Conservation (phyloP, 2,888 invertebrate species). For the Taenaris catops region DNA sequence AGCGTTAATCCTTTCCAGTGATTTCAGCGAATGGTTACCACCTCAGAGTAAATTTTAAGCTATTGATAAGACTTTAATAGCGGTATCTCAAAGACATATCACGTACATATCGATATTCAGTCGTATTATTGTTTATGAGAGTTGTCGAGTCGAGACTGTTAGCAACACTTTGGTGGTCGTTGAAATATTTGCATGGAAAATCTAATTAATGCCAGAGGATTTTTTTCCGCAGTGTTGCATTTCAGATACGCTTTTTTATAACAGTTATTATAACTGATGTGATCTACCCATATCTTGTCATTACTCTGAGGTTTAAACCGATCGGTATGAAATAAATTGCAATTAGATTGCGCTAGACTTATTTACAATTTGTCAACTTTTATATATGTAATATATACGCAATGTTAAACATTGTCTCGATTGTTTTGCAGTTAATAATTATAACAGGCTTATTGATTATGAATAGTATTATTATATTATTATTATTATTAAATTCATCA, state of each 20-base stretch:
- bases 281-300: no score
- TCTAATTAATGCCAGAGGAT: no score
- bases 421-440: constrained; percentile 36
- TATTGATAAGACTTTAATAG: neutral
- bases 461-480: constrained; percentile 24
- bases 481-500: constrained; percentile 42
- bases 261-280: no score
- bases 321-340: constrained; percentile 37
- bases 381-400: constrained; percentile 35
- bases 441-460: constrained; percentile 28
- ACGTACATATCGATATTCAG: constrained; percentile 5
- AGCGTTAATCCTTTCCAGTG: constrained; percentile 49
- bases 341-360: constrained; percentile 75
- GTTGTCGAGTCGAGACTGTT: no score
- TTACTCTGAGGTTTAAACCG: constrained; percentile 21
- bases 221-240: no score
- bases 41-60: constrained; percentile 8
- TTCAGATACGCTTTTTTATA: no score
- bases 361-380: constrained; percentile 42
- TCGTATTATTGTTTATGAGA: no score
- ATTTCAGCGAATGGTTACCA: constrained; percentile 34
- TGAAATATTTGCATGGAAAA: no score
- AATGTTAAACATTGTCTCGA: constrained; percentile 66
- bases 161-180: no score
- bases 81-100: constrained; percentile 1